Base-by-base conservation (phyloP, 30 jellyfish, hydroid and myxozoan species). In the Catostylus mosaicus region DNA sequence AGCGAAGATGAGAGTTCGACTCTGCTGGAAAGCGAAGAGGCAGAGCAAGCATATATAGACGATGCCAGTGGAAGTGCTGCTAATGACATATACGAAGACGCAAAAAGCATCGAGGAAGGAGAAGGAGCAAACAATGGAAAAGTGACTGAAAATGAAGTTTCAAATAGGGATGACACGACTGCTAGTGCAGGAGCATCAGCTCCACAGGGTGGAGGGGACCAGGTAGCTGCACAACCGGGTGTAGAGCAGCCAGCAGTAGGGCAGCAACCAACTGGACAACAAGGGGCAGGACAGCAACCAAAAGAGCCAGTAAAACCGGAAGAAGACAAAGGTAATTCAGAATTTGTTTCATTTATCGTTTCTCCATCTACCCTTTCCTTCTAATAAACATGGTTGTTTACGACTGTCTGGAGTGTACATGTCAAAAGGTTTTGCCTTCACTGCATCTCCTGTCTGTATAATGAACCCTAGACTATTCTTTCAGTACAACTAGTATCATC, bases 101-200 rank as follows among this genome's bases (percentile, higher is more conserved):
- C 91, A n/a, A 52, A 52, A 38, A 61, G 48, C 34, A 57, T 43
- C 31, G 92, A 68, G 45, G 67, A 80, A 56, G 86, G 67, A 19
- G 73, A 82, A 48, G 64, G 62, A 24, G 79, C 36, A 76, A 37
- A 52, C 35, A 37, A 56, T 32, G 73, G 40, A 48, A 45, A 56
- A n/a, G 20, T 31, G 22, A 83, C 30, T 14, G 77, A 66, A 20
- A 19, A 30, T 8, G 84, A 66, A 24, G 70, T 84, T 19, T 56
- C 40, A 23, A 52, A 67, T 34, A 68, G 80, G 26, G 84, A 82
- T 40, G 92, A 82, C 20, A 82, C 33, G 80, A 65, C 73, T 6
- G 85, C 84, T 36, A 59, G 62, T 37, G 59, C 45, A 26, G 91
- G 64, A 23, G 35, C 91, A 10, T 85, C 76, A 37, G 82, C 92